Percentiles rank a stretch among this genome's conserved stretches.
Evolutionary conservation across 1,140 invertebrate genomes (phyloP).

Genomic region (Paraescarpia echinospica): DNA sequence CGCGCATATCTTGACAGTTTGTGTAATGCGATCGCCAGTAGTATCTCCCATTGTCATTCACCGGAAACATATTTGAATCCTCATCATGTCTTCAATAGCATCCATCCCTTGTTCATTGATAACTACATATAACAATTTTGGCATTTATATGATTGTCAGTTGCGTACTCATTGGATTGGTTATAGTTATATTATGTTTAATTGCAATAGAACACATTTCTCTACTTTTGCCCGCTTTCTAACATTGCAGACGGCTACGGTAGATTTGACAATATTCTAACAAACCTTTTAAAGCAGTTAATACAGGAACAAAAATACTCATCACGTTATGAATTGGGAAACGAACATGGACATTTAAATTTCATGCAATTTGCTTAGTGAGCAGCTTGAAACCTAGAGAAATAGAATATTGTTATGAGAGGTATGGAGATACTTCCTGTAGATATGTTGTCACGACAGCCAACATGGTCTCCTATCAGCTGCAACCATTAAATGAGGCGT

Average conservation of each 20-base stretch:
- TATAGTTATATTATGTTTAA: not conserved
- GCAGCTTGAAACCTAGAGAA: not conserved
- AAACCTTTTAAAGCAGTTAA: no score
- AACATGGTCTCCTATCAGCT: not conserved
- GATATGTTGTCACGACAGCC: not conserved
- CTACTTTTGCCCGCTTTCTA: no score
- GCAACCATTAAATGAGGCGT: not conserved
- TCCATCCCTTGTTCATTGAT: not conserved
- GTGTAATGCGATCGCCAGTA: not conserved
- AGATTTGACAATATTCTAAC: no score
- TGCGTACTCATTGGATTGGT: not conserved
- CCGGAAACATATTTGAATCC: not conserved
- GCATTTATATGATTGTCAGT: not conserved
- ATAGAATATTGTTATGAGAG: not conserved
- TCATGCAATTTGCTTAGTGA: not conserved
- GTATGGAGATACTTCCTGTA: not conserved
- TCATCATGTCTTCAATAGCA: not conserved
- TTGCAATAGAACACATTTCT: not conserved
- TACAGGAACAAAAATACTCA: no score
- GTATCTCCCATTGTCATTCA: not conserved
- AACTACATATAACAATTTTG: not conserved
- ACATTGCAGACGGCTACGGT: no score
- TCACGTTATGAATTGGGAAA: no score
- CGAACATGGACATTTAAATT: not conserved
- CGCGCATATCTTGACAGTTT: not conserved